Percentiles rank a stretch among this genome's conserved stretches.
These are phyloP conservation scores for Perdita meconis DNA, from an alignment of 2,888 invertebrate genomes.

Conservation along the genomic window DNA sequence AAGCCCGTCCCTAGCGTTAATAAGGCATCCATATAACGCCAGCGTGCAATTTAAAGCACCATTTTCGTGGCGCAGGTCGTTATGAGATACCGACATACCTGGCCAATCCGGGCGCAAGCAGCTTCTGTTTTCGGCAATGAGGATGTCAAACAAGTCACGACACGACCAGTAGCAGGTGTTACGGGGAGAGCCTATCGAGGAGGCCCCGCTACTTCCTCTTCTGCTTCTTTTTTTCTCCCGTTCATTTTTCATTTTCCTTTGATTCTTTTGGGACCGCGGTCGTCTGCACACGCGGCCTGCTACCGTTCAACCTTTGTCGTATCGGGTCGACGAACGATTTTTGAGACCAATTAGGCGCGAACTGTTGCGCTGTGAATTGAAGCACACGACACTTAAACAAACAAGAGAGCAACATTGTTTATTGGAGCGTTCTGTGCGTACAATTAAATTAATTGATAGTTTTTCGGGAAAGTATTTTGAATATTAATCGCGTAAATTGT, in stretches of 20 bases:
- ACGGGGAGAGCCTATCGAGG: conserved; percentile 40
- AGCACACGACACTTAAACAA: too few relatives aligned
- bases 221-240: conserved; percentile 2
- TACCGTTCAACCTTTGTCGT: conserved; percentile 52
- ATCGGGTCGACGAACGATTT: conserved; percentile 46
- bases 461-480: too few relatives aligned
- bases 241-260: conserved; percentile 42
- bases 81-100: conserved; percentile 73
- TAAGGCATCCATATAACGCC: conserved; percentile 69
- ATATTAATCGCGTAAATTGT: too few relatives aligned
- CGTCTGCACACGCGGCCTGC: conserved; percentile 1
- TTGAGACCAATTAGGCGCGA: conserved; percentile 23
- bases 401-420: too few relatives aligned
- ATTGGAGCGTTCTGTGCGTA: too few relatives aligned
- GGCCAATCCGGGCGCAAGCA: conserved; percentile 55
- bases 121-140: conserved; percentile 80
- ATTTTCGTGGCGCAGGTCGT: conserved; percentile 71
- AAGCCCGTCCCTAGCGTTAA: conserved; percentile 53
- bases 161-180: conserved; percentile 70
- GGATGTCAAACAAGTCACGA: conserved; percentile 76
- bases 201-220: conserved; percentile 27
- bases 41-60: conserved; percentile 68
- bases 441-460: too few relatives aligned
- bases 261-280: conserved; percentile 26
- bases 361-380: too few relatives aligned